These are phyloP conservation scores for Ancistrus triradiatus DNA, from an alignment of 2,113 vertebrate species.

Conservation along the genomic window DNA sequence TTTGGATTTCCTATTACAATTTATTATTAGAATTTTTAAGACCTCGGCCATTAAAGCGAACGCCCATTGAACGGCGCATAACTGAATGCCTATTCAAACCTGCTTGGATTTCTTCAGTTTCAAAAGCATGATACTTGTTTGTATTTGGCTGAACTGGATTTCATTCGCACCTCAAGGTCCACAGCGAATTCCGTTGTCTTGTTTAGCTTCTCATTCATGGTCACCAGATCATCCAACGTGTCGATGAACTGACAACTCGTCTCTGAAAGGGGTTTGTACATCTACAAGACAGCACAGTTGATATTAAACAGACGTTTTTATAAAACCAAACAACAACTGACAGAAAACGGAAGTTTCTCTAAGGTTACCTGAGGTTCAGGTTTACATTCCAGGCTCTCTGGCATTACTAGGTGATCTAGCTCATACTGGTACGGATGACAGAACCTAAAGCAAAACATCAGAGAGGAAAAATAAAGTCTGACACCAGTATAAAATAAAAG, in stretches of 20 bases:
- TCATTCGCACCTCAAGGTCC: slow-evolving; percentile 84
- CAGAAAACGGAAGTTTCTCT: background rate
- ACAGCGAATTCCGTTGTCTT: slow-evolving; percentile 83
- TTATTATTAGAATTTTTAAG: too few species aligned
- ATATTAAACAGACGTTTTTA: too few species aligned
- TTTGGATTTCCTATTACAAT: too few species aligned
- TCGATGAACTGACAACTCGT: slow-evolving; percentile 77
- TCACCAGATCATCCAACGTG: slow-evolving; percentile 80
- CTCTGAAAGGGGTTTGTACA: slow-evolving; percentile 74
- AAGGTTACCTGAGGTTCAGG: slow-evolving; percentile 77
- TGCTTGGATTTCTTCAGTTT: too few species aligned
- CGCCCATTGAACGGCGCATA: too few species aligned
- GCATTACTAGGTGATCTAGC: slow-evolving; percentile 77
- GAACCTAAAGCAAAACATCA: slow-evolving; percentile 70
- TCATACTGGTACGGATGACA: slow-evolving; percentile 93
- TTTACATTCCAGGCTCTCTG: slow-evolving; percentile 74
- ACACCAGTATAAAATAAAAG: background rate
- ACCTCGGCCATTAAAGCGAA: too few species aligned
- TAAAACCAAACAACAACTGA: too few species aligned
- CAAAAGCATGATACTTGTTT: too few species aligned
- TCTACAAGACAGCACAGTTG: slow-evolving; percentile 62
- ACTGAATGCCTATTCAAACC: too few species aligned
- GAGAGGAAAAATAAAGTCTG: background rate
- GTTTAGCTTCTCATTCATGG: slow-evolving; percentile 85
- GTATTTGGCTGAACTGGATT: background rate